Conservation (phyloP, 2,113 vertebrate genomes). For the Cheirogaleus medius region DNA sequence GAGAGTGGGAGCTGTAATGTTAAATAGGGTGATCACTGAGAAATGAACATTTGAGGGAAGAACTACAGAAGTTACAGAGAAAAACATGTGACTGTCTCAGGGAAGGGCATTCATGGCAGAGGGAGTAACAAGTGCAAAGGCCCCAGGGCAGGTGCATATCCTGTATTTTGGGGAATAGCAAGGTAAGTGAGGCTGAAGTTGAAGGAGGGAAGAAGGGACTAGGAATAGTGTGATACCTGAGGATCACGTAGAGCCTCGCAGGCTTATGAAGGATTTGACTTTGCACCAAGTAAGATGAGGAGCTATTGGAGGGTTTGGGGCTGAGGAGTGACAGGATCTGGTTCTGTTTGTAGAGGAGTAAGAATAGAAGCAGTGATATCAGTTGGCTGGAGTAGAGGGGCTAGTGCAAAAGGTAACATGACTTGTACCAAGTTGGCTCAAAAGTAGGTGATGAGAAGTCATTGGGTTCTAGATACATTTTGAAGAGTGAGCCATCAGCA, state of each 20-base stretch:
- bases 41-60: not conserved
- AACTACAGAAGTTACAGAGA: not conserved
- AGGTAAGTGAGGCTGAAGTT: not conserved
- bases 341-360: not conserved
- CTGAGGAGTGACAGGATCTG: not conserved
- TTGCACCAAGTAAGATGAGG: not conserved
- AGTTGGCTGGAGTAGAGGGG: not conserved
- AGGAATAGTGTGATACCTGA: not conserved
- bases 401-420: not conserved
- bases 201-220: not conserved
- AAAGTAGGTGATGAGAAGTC: not conserved
- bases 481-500: not conserved
- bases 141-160: not conserved
- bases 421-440: not conserved
- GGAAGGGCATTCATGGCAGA: not conserved
- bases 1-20: too few species aligned
- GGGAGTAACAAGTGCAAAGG: not conserved
- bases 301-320: not conserved
- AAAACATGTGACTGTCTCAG: not conserved
- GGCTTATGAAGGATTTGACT: not conserved
- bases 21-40: not conserved
- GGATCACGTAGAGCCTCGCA: not conserved
- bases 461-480: not conserved
- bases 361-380: not conserved
- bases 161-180: not conserved